A percentile compares a stretch with the other conserved stretches of the same genome.
phyloP scores from a whole-genome alignment of 2,888 invertebrate species.

The Scaptomyza polygonia region DNA sequence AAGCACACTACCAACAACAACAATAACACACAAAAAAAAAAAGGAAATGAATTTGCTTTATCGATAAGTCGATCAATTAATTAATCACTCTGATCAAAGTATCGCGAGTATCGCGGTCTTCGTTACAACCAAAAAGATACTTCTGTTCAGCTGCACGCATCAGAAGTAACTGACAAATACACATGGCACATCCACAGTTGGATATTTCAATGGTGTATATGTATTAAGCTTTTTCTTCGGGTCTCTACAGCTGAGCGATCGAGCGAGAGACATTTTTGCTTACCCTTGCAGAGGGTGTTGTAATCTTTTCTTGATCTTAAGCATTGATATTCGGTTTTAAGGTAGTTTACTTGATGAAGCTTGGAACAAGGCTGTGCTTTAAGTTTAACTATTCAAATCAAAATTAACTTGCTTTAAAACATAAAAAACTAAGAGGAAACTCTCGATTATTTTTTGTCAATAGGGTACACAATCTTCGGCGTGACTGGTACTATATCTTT shows the following conservation, averaged over 20 bases:
- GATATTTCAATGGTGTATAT: background rate
- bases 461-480: background rate
- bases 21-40: background rate
- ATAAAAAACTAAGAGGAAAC: no score
- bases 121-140: constrained; percentile 10
- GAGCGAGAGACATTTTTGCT: constrained; percentile 7
- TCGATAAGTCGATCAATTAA: constrained; percentile 1
- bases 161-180: constrained; percentile 55
- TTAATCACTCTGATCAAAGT: constrained; percentile 1
- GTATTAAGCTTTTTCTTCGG: constrained; percentile 28
- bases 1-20: constrained; percentile 7
- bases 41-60: background rate
- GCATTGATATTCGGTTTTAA: no score
- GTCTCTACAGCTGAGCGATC: constrained; percentile 20
- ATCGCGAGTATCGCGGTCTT: constrained; percentile 2
- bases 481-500: background rate
- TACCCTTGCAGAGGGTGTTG: background rate
- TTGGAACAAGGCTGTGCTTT: background rate
- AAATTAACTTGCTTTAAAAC: no score
- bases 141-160: constrained; percentile 67
- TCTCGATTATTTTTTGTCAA: background rate
- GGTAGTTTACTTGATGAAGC: no score
- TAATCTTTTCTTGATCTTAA: no score
- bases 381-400: background rate
- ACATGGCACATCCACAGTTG: constrained; percentile 27